Conservation (phyloP, 1,140 invertebrate genomes). For the Spodoptera frugiperda region DNA sequence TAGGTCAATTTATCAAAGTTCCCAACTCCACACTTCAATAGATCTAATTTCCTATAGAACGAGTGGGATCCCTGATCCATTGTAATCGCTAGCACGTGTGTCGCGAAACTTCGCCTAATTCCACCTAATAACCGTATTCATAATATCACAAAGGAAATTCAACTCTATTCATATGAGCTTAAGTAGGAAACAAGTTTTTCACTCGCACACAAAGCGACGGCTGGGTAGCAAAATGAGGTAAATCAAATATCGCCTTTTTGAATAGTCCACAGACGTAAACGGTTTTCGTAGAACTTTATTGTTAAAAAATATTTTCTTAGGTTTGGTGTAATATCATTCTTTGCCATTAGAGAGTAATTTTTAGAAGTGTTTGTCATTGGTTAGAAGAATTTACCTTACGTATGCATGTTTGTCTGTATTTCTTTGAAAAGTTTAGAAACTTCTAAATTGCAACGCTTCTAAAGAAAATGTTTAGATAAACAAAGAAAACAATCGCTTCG, state of each 20-base stretch:
- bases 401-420: not conserved
- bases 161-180: conserved; percentile 12
- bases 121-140: conserved; percentile 50
- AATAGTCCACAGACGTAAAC: not conserved
- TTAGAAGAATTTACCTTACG: not conserved
- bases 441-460: too few relatives aligned
- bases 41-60: conserved; percentile 59
- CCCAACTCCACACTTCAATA: conserved; percentile 54
- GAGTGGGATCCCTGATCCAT: conserved; percentile 51
- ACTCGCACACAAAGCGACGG: not conserved
- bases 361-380: not conserved
- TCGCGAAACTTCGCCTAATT: conserved; percentile 60
- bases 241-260: conserved; percentile 35
- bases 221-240: conserved; percentile 27
- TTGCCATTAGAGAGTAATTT: conserved; percentile 3
- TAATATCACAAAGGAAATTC: conserved; percentile 19
- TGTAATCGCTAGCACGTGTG: conserved; percentile 65
- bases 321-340: conserved; percentile 5
- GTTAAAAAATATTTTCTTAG: conserved; percentile 9
- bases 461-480: not conserved
- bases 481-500: too few relatives aligned
- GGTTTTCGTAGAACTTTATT: conserved; percentile 21
- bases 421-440: not conserved
- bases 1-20: conserved; percentile 49
- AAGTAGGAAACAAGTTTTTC: conserved; percentile 2